phyloP scores from a whole-genome alignment of 2,888 invertebrate genomes.

The Ornithoptera priamus region DNA sequence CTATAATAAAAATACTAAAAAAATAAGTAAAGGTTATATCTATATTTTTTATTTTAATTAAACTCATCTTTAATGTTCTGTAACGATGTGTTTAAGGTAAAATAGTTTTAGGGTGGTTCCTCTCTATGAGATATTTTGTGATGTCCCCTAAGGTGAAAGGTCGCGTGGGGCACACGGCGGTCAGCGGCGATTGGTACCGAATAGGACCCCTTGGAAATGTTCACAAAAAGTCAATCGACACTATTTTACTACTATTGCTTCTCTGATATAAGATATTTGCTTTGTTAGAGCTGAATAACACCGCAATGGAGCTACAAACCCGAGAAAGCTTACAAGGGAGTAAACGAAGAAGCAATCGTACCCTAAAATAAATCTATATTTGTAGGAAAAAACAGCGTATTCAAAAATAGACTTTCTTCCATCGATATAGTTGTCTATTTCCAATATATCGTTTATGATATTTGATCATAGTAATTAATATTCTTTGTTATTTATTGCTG shows the following conservation, averaged over 20 bases:
- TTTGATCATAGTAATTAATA: slow-evolving; percentile 30
- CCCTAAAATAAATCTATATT: slow-evolving; percentile 13
- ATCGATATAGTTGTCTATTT: slow-evolving; percentile 1
- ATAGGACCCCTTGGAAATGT: slow-evolving; percentile 48
- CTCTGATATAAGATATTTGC: neutral
- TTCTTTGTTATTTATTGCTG: slow-evolving; percentile 28
- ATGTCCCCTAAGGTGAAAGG: slow-evolving; percentile 73
- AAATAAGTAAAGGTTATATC: too few relatives aligned
- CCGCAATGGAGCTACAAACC: slow-evolving; percentile 10
- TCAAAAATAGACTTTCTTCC: slow-evolving; percentile 1
- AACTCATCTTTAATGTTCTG: neutral
- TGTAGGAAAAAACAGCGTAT: neutral
- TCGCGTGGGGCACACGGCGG: slow-evolving; percentile 71
- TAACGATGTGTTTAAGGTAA: neutral
- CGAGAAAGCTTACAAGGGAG: neutral
- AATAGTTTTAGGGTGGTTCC: slow-evolving; percentile 13
- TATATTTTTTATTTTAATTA: too few relatives aligned
- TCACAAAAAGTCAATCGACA: neutral
- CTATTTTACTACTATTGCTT: slow-evolving; percentile 14
- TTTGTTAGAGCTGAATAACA: neutral
- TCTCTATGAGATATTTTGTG: slow-evolving; percentile 46
- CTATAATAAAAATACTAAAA: too few relatives aligned
- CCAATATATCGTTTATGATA: neutral
- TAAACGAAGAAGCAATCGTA: slow-evolving; percentile 1
- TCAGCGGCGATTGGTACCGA: slow-evolving; percentile 73